Conservation (phyloP, 2,888 invertebrate genomes). For the Merodon equestris region DNA sequence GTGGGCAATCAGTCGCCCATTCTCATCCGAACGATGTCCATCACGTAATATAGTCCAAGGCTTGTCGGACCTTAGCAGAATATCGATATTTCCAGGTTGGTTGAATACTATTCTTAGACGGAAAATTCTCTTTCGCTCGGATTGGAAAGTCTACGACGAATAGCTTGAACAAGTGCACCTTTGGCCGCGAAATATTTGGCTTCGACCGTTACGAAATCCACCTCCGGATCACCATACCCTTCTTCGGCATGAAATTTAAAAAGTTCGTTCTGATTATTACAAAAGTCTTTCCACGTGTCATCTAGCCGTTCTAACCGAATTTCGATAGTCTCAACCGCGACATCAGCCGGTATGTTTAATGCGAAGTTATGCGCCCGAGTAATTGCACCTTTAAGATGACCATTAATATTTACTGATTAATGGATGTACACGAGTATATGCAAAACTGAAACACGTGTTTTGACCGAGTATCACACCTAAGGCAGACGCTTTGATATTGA, state of each 20-base stretch:
- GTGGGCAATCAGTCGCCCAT: neutral
- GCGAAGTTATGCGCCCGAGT: no score
- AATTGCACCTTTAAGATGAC: no score
- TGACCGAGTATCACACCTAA: no score
- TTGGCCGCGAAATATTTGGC: slow-evolving; percentile 10
- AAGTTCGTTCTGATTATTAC: slow-evolving; percentile 8
- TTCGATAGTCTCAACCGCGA: neutral
- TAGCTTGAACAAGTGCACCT: slow-evolving; percentile 16
- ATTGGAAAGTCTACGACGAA: slow-evolving; percentile 1
- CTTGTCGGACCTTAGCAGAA: slow-evolving; percentile 2
- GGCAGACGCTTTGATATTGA: no score
- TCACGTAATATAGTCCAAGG: neutral
- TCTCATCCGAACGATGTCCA: slow-evolving; percentile 6
- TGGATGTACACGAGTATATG: no score
- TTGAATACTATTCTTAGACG: neutral
- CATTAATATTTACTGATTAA: no score
- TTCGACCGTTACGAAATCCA: slow-evolving; percentile 16
- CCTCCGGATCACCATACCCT: slow-evolving; percentile 13
- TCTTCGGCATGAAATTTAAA: slow-evolving; percentile 18
- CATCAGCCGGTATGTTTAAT: neutral
- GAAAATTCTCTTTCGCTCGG: neutral
- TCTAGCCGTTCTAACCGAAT: slow-evolving; percentile 19
- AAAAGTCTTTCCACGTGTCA: slow-evolving; percentile 14
- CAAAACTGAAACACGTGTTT: no score
- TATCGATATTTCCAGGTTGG: neutral